Evolutionary conservation across 1,140 invertebrate genomes (phyloP).

Genomic region (Drosophila serrata): DNA sequence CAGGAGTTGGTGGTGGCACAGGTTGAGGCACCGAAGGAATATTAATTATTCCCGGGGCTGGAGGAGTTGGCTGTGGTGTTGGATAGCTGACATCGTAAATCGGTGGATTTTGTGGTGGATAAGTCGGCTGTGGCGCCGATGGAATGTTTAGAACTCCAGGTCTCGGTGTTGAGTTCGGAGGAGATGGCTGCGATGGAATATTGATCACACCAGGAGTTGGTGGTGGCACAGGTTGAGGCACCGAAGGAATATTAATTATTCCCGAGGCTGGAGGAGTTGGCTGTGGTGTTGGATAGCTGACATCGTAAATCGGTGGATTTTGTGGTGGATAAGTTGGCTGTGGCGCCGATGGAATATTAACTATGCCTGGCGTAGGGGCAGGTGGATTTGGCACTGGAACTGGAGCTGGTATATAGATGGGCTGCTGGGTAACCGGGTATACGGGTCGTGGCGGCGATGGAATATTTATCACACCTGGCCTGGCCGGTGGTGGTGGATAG

Average conservation of each 20-base stretch:
- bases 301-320: conserved; percentile 16
- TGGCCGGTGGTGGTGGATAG: conserved; percentile 31
- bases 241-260: conserved; percentile 40
- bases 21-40: conserved; percentile 32
- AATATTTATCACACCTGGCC: conserved; percentile 57
- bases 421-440: conserved; percentile 30
- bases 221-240: conserved; percentile 21
- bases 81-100: conserved; percentile 62
- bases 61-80: conserved; percentile 7
- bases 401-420: conserved; percentile 31
- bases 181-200: conserved; percentile 31
- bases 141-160: conserved; percentile 38
- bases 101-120: conserved; percentile 9
- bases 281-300: conserved; percentile 58
- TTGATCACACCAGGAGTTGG: conserved; percentile 46
- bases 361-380: conserved; percentile 87
- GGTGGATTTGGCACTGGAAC: conserved; percentile 9
- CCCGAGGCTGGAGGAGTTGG: conserved; percentile 22
- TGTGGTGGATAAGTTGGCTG: conserved; percentile 15
- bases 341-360: conserved; percentile 81
- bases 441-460: conserved; percentile 36
- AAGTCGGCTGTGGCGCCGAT: conserved; percentile 17
- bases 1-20: conserved; percentile 15
- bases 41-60: conserved; percentile 25
- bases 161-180: conserved; percentile 4